Base-by-base conservation (phyloP, 2,113 vertebrate genomes). In the Lipophrys pholis region DNA sequence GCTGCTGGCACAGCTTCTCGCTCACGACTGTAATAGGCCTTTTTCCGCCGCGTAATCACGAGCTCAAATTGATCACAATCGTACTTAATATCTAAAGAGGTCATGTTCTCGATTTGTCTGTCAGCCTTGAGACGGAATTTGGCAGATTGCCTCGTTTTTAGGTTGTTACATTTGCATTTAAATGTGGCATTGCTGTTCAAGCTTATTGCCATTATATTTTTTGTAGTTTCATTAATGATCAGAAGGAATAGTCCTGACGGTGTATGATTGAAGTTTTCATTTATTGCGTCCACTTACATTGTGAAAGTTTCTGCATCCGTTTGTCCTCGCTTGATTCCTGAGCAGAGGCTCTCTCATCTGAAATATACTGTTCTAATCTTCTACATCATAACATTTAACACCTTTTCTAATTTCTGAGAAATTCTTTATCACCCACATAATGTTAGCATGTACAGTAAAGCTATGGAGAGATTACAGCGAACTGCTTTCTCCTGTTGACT, bases 1-100 rank as follows among this genome's bases (percentile, higher is more conserved):
- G 54, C 78, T 3, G n/a, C 53, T 21, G 1, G 55, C 62, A 42
- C 10, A 39, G 53, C 67, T 14, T 15, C 7, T 52, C 14, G 63
- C 58, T 69, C 1, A 2, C 1, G 36, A 59, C 81, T 70, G 30
- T 48, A 48, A 68, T 15, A 55, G 30, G 50, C 45, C 58, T 59
- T 59, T 59, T 42, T 8, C 3, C 21, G 21, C 21, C 2, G 21
- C 21, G 21, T 60, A 56, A 72, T 78, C 30, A 51, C 14, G 58
- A 64, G 38, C 64, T 73, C 8, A 77, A 30, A 64, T 16, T 66
- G 39, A 39, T 61, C 60, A 1, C 1, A 61, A 63, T 78, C 57
- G 58, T 70, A 67, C 78, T 78, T 58, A 71, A 67, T 68, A 68
- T 81, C 41, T 74, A 36, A 51, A 49, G 10, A 53, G 63, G 17